phyloP scores from a whole-genome alignment of 2,113 vertebrate genomes.

The Proteles cristata region DNA sequence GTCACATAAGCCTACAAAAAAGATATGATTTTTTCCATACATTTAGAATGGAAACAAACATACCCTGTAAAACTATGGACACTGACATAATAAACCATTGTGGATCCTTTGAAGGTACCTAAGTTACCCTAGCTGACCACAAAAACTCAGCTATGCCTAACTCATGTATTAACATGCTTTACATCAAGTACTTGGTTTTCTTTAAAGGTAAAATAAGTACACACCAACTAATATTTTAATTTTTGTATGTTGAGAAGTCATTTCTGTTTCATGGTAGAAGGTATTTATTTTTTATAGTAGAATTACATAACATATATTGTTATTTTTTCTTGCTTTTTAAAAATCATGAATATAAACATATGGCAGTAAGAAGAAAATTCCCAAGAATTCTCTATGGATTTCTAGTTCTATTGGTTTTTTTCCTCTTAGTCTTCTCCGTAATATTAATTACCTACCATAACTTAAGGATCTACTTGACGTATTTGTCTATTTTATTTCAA shows the following conservation, averaged over 20 bases:
- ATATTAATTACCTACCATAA: not conserved
- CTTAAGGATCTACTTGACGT: not conserved
- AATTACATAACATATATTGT: not conserved
- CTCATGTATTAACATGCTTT: not conserved
- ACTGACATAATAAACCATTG: not conserved
- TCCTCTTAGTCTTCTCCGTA: not conserved
- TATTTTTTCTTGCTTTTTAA: not conserved
- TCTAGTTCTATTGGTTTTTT: not conserved
- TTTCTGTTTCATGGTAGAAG: not conserved
- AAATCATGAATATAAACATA: not conserved
- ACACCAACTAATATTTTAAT: not conserved
- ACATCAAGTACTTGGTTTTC: not conserved
- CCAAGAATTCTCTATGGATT: not conserved
- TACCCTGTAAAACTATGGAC: not conserved
- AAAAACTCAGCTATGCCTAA: not conserved
- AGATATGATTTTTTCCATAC: not conserved
- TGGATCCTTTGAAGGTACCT: not conserved
- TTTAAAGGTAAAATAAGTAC: not conserved
- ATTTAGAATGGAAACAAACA: conserved; percentile 22
- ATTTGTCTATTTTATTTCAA: not conserved
- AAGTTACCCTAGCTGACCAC: not conserved
- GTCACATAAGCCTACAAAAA: not conserved
- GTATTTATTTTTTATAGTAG: conserved; percentile 41
- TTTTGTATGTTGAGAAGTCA: not conserved
- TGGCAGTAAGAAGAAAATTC: not conserved